Evolutionary conservation across 1,140 invertebrate species (phyloP).

Genomic region (Heliconius hewitsoni): DNA sequence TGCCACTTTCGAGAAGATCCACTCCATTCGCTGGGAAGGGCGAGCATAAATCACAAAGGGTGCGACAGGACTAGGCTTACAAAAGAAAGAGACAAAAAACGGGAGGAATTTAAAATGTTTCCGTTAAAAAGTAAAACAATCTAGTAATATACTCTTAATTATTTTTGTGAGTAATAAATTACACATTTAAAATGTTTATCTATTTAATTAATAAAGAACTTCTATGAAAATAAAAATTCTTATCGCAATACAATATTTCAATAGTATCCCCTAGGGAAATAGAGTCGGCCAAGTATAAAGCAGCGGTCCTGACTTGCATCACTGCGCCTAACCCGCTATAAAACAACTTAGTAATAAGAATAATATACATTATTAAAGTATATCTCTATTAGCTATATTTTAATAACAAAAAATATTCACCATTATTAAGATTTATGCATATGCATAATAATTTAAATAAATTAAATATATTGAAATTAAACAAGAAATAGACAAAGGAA

Average conservation of each 20-base stretch:
- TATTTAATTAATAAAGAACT: not conserved
- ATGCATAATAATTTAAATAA: too few species aligned
- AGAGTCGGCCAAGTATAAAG: slow-evolving; percentile 24
- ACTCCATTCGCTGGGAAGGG: slow-evolving; percentile 46
- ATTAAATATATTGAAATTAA: not conserved
- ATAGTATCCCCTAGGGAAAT: not conserved
- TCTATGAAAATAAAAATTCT: not conserved
- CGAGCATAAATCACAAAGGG: slow-evolving; percentile 69
- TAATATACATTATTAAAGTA: not conserved
- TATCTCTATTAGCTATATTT: not conserved
- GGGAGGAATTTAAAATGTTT: slow-evolving; percentile 18
- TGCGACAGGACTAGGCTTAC: slow-evolving; percentile 53
- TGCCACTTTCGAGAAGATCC: slow-evolving; percentile 60
- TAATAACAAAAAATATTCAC: too few species aligned
- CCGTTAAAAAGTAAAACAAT: slow-evolving; percentile 1
- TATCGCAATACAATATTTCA: not conserved
- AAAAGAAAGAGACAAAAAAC: slow-evolving; percentile 54
- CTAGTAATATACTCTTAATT: not conserved
- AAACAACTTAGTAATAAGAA: not conserved
- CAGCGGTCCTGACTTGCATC: slow-evolving; percentile 29
- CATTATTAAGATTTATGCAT: too few species aligned
- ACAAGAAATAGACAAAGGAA: not conserved
- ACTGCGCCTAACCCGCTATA: slow-evolving; percentile 19
- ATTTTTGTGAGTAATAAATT: not conserved
- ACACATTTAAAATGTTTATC: not conserved